Conservation (phyloP, 2,888 invertebrate species). For the Athalia cordata region DNA sequence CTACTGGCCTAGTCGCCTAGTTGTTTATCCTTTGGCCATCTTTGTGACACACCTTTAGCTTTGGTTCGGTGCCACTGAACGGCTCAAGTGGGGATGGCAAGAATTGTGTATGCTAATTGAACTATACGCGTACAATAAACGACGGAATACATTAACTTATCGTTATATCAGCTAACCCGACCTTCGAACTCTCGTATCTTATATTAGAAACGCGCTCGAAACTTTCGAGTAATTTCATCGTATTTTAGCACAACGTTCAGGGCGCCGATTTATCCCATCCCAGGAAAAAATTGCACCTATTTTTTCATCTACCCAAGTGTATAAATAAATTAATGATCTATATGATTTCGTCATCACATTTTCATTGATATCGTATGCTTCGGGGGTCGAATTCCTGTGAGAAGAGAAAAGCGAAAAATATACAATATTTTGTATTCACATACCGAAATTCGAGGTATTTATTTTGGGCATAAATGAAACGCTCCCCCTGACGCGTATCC, state of each 20-base stretch:
- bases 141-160: constrained; percentile 26
- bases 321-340: too few species aligned
- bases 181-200: constrained; percentile 15
- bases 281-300: background rate
- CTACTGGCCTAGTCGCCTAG: constrained; percentile 39
- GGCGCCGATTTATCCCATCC: background rate
- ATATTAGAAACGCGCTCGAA: constrained; percentile 27
- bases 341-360: background rate
- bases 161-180: constrained; percentile 4
- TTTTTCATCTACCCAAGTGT: too few species aligned
- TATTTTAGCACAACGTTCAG: too few species aligned
- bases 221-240: constrained; percentile 10
- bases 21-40: constrained; percentile 9
- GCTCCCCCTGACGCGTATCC: too few species aligned
- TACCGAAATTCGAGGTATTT: too few species aligned
- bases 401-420: too few species aligned
- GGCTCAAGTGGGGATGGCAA: background rate
- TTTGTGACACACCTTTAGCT: constrained; percentile 12
- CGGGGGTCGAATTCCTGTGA: too few species aligned
- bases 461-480: too few species aligned
- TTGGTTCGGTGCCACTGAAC: constrained; percentile 14
- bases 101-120: background rate
- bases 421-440: too few species aligned
- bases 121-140: constrained; percentile 6
- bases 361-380: too few species aligned